Percentiles rank a stretch among this genome's conserved stretches.
Conservation (phyloP, 2,113 vertebrate genomes). For the Myanophis thanlyinensis region DNA sequence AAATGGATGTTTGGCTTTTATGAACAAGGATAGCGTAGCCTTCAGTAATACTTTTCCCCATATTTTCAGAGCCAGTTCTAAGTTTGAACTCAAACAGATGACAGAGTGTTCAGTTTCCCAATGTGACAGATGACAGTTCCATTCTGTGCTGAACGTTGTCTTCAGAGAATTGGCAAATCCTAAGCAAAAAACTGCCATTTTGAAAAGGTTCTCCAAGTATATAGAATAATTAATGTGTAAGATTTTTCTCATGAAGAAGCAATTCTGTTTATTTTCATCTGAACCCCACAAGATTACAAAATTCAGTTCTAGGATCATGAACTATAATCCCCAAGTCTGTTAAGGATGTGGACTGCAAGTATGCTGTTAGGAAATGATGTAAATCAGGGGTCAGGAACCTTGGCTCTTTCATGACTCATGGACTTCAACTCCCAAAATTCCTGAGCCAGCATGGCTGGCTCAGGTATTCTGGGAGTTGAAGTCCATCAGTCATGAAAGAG, state of each 20-base stretch:
- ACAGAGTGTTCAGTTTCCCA: slow-evolving; percentile 1
- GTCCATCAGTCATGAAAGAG: no score
- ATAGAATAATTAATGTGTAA: slow-evolving; percentile 29
- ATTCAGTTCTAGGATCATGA: neutral
- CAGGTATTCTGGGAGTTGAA: no score
- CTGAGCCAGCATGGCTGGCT: no score
- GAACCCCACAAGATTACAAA: neutral
- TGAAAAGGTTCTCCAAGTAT: slow-evolving; percentile 14
- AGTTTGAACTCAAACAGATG: slow-evolving; percentile 28
- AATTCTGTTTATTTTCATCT: neutral
- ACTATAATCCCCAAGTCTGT: neutral
- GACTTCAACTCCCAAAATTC: no score
- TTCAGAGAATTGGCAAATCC: slow-evolving; percentile 46
- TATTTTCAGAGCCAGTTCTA: slow-evolving; percentile 18
- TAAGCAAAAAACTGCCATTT: slow-evolving; percentile 20
- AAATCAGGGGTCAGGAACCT: no score
- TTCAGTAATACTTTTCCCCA: slow-evolving; percentile 25
- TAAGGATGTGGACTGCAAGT: neutral
- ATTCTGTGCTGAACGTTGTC: slow-evolving; percentile 32
- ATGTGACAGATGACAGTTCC: slow-evolving; percentile 19
- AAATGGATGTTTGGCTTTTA: slow-evolving; percentile 17
- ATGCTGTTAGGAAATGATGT: neutral
- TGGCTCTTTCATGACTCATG: no score
- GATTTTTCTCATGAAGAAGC: neutral
- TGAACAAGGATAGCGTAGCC: slow-evolving; percentile 1